A percentile compares a stretch with the other conserved stretches of the same genome.
Conservation (phyloP, 2,888 invertebrate genomes). For the Andrena marginata region DNA sequence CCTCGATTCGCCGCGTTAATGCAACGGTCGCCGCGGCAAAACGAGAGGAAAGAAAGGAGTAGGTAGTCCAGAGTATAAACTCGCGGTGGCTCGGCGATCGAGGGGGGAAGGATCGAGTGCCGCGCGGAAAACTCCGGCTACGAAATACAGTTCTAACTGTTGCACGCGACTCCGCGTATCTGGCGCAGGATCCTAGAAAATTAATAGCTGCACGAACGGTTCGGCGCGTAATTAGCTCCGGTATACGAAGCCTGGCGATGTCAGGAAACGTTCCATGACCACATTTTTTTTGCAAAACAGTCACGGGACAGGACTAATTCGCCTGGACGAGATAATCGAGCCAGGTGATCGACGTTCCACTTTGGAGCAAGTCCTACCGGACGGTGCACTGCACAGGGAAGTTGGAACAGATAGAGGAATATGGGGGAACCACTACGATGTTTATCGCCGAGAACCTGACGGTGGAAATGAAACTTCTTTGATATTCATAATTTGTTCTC, state of each 20-base stretch:
- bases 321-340: constrained; percentile 1
- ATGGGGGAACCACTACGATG: constrained; percentile 4
- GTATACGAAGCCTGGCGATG: constrained; percentile 17
- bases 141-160: constrained; percentile 55
- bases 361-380: constrained; percentile 26
- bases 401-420: neutral
- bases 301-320: neutral
- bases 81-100: constrained; percentile 3
- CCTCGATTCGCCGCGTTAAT: constrained; percentile 1
- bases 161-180: constrained; percentile 23
- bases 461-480: neutral
- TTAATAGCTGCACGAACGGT: constrained; percentile 16
- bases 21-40: neutral
- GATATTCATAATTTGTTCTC: constrained; percentile 14
- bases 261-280: constrained; percentile 33
- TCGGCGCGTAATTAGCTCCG: constrained; percentile 31
- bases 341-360: constrained; percentile 32
- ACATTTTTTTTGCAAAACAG: constrained; percentile 41
- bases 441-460: neutral
- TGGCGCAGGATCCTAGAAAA: constrained; percentile 36
- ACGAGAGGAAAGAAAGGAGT: neutral
- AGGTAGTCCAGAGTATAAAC: neutral
- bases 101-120: constrained; percentile 3
- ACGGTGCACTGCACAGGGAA: neutral
- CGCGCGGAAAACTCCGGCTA: constrained; percentile 1